Conservation (phyloP, 2,888 invertebrate genomes). For the Lissonota sp. region DNA sequence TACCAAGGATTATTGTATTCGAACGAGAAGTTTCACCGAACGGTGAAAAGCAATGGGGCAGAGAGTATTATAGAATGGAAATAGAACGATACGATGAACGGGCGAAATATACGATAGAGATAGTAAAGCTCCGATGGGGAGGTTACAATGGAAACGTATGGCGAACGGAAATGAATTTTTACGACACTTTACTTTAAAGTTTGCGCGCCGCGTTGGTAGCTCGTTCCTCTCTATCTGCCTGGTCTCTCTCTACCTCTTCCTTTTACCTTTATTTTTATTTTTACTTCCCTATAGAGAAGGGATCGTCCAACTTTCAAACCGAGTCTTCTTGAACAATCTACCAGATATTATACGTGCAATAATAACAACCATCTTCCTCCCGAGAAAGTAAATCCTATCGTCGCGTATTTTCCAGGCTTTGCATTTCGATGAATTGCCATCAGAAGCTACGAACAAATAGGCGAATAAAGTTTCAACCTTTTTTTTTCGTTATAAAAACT, state of each 20-base stretch:
- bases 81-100: slow-evolving; percentile 16
- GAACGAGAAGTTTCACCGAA: slow-evolving; percentile 63
- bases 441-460: too few relatives aligned
- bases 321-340: slow-evolving; percentile 46
- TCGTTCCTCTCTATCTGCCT: slow-evolving; percentile 50
- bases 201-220: slow-evolving; percentile 65
- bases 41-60: slow-evolving; percentile 64
- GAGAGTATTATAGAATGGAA: slow-evolving; percentile 53
- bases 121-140: slow-evolving; percentile 61
- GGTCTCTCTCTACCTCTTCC: slow-evolving; percentile 33
- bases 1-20: slow-evolving; percentile 34
- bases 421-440: too few relatives aligned
- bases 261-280: slow-evolving; percentile 37
- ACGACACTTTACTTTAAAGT: slow-evolving; percentile 73
- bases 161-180: slow-evolving; percentile 68
- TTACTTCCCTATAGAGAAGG: slow-evolving; percentile 39
- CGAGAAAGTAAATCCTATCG: slow-evolving; percentile 26
- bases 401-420: slow-evolving; percentile 12
- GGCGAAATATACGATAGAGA: slow-evolving; percentile 55
- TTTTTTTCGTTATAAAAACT: too few relatives aligned
- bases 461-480: too few relatives aligned
- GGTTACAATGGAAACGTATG: slow-evolving; percentile 61
- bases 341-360: slow-evolving; percentile 44
- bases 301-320: slow-evolving; percentile 57
- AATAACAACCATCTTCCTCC: background rate